Evolutionary conservation across 2,888 invertebrate species (phyloP).

Genomic region (Acrobasis repandana): DNA sequence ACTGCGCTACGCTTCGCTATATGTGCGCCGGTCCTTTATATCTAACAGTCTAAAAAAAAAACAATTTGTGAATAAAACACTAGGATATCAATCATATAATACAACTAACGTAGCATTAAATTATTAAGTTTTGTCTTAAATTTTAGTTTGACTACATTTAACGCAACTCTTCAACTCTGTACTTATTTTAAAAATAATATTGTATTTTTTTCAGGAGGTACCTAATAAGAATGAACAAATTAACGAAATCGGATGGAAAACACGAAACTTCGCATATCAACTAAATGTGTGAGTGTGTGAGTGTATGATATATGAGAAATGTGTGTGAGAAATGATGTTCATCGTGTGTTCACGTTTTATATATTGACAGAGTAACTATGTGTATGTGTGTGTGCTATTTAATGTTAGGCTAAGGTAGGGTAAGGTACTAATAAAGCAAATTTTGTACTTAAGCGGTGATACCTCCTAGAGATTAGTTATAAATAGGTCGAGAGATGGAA

Average conservation of each 20-base stretch:
- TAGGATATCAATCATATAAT: no score
- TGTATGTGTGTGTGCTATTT: conserved; percentile 25
- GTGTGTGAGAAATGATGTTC: conserved; percentile 27
- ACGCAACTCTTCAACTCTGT: conserved; percentile 1
- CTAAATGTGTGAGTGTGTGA: conserved; percentile 38
- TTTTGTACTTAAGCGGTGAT: conserved; percentile 24
- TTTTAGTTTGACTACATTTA: no score
- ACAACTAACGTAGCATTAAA: no score
- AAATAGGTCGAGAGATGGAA: not conserved
- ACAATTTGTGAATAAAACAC: no score
- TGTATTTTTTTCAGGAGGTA: conserved; percentile 10
- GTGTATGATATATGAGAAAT: conserved; percentile 28
- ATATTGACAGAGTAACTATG: not conserved
- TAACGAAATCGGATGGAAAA: conserved; percentile 35
- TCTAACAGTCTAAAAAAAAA: no score
- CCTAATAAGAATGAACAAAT: conserved; percentile 22
- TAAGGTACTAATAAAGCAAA: conserved; percentile 11
- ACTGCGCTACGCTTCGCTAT: no score
- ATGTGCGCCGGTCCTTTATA: no score
- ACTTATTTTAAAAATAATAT: no score
- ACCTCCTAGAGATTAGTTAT: conserved; percentile 19
- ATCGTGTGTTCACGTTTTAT: conserved; percentile 33
- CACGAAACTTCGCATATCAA: conserved; percentile 45
- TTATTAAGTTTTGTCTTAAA: no score
- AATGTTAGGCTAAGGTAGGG: conserved; percentile 13